Evolutionary conservation across 2,888 invertebrate species (phyloP), one percentile per base, ranked within the genome.

Genomic region (Steinernema hermaphroditum): DNA sequence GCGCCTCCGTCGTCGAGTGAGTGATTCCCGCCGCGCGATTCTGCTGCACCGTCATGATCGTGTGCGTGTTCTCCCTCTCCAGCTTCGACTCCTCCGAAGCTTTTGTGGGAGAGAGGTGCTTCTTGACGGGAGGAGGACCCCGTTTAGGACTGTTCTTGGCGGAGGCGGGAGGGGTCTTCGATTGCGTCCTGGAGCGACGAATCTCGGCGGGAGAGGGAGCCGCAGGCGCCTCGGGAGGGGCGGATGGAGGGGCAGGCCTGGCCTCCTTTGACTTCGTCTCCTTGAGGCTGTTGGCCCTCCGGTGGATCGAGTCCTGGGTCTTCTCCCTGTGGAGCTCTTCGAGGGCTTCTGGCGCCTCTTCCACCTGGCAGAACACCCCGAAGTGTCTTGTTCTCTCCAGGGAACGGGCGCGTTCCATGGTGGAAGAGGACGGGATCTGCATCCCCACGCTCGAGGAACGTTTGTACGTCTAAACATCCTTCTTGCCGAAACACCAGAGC

Each of bases 11-110:
- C 41, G 57, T 50, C 14, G 37, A 16, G 1, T 73, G 71, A 68
- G 70, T 75, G 71, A 79, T 79, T 75, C 72, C 81, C 72, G 68
- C 77, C 74, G 50, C 80, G 73, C n/a, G 75, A 76, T 69, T 71
- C 49, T 71, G 79, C 46, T 76, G 72, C 46, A 72, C 79, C 16
- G 77, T 79, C 74, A 84, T 80, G 22, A 84, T 80, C 9, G 82
- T 85, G 68, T 83, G 82, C 0, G 84, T 84, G 27, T 75, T 72
- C 68, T 84, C 81, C n/a, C 84, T 76, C 69, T 82, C 82, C 70
- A 82, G 54, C 43, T 74, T 54, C 22, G 27, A 29, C 16, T 41
- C 72, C 27, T 73, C 49, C 0, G 72, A 50, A 49, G 43, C 71
- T 27, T 44, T 68, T 68, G 34, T 27, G 2, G 37, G 24, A 32